Conservation (phyloP, 2,888 invertebrate genomes). For the Pecten maximus region DNA sequence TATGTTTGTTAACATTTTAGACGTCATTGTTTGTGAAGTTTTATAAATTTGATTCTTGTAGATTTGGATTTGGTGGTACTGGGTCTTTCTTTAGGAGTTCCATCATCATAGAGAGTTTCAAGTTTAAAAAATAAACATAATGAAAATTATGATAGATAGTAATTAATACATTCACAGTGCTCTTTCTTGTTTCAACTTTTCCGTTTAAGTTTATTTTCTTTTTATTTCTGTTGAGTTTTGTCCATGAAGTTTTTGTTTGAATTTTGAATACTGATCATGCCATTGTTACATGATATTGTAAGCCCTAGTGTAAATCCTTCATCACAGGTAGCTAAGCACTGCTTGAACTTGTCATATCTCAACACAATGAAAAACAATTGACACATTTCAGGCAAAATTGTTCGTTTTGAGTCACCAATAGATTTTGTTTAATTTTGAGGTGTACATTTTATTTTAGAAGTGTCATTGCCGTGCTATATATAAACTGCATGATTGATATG, state of each 20-base stretch:
- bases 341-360: neutral
- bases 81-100: too few relatives aligned
- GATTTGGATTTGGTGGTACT: too few relatives aligned
- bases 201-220: neutral
- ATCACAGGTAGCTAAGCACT: neutral
- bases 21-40: too few relatives aligned
- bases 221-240: neutral
- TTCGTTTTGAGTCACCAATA: neutral
- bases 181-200: neutral
- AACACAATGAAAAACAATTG: neutral
- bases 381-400: neutral
- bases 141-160: too few relatives aligned
- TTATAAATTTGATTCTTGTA: too few relatives aligned
- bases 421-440: neutral
- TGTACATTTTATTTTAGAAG: neutral
- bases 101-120: too few relatives aligned
- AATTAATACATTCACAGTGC: neutral
- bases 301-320: neutral
- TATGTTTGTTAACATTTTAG: too few relatives aligned
- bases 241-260: neutral
- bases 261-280: slow-evolving; percentile 11
- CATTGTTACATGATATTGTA: neutral
- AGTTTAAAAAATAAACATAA: too few relatives aligned
- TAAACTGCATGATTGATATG: neutral
- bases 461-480: neutral